These are phyloP conservation scores for Sphaerodactylus townsendi DNA, from an alignment of 2,113 vertebrate genomes.

Conservation along the genomic window DNA sequence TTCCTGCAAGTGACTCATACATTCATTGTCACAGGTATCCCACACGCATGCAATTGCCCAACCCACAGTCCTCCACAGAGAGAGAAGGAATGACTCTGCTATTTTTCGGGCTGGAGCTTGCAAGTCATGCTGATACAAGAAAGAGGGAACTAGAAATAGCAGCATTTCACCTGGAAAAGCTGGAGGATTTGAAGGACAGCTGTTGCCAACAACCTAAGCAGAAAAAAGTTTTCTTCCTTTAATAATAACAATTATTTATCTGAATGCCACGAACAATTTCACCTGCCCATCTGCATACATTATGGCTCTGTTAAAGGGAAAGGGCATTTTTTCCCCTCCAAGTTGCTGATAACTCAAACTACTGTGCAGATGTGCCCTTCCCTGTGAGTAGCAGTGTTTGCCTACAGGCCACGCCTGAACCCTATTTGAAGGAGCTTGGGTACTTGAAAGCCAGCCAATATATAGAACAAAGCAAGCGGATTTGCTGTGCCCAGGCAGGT, in stretches of 20 bases:
- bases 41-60: neutral
- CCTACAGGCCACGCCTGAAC: neutral
- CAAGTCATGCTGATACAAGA: conserved; percentile 38
- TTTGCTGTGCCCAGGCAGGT: neutral
- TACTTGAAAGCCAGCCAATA: neutral
- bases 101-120: conserved; percentile 22
- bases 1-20: neutral
- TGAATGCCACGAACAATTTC: no score
- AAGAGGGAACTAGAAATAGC: no score
- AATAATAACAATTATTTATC: no score
- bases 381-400: neutral
- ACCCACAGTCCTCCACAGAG: conserved; percentile 21
- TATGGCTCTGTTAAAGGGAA: no score
- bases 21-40: neutral
- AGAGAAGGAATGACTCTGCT: conserved; percentile 33
- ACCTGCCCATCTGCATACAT: no score
- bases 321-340: no score
- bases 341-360: no score
- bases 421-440: neutral
- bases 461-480: neutral
- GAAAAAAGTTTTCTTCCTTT: no score
- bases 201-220: neutral
- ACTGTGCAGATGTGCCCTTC: neutral
- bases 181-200: neutral
- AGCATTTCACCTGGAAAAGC: neutral